A percentile compares a stretch with the other conserved stretches of the same genome.
phyloP scores from a whole-genome alignment of 2,113 vertebrate genomes.

The Promerops cafer region DNA sequence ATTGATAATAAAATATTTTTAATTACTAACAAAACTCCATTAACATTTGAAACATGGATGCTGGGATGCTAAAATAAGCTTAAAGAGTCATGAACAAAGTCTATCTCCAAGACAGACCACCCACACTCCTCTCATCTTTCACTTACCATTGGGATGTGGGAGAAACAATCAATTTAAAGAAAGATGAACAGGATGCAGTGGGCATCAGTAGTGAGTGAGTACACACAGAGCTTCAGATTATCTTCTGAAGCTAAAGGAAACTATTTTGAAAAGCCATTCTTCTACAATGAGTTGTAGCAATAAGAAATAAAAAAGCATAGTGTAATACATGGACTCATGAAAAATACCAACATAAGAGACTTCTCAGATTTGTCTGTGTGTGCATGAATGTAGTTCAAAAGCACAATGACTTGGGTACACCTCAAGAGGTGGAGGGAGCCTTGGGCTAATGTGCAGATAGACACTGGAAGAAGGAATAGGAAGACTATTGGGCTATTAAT shows the following conservation, averaged over 20 bases:
- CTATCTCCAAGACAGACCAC: neutral
- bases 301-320: neutral
- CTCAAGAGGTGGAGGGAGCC: neutral
- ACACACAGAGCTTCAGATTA: neutral
- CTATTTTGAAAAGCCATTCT: neutral
- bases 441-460: neutral
- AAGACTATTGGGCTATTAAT: neutral
- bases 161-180: neutral
- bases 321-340: neutral
- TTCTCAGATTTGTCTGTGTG: neutral
- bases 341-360: neutral
- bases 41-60: neutral
- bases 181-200: neutral
- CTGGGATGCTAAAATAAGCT: neutral
- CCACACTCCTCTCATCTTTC: neutral
- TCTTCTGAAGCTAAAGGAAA: neutral
- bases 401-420: neutral
- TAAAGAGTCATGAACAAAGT: neutral
- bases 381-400: neutral
- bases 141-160: neutral
- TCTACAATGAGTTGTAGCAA: neutral
- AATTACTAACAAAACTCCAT: neutral
- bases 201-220: neutral
- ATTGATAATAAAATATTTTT: neutral
- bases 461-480: neutral